Evolutionary conservation across 2,888 invertebrate genomes (phyloP), one percentile per base, ranked within the genome.

Genomic region (Drosophila prolongata): DNA sequence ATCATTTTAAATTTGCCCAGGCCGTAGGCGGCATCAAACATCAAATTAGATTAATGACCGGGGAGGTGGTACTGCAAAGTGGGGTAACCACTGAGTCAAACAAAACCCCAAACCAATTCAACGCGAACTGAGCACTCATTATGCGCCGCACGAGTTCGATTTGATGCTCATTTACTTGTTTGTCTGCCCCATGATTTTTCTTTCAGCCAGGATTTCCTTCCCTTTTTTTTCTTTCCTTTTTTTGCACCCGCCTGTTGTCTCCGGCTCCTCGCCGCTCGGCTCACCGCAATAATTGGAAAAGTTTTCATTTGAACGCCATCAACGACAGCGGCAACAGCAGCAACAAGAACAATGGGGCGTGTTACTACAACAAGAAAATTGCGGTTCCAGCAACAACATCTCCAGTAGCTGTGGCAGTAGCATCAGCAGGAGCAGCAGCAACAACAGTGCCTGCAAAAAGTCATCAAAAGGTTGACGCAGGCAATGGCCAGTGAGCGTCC

Each of bases 241-340:
- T 58, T 52, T 57, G 16, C 38, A 5, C 47, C 42, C 72, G 50
- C 38, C 38, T 38, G 50, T 37, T 55, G 35, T 55, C 38, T 71
- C 65, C 56, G 49, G 19, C 66, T 50, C 50, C 72, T 68, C 46
- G 55, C 40, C 43, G 52, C 50, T 69, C 40, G 79, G 77, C 72
- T 77, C 77, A 80, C 90, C 89, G 85, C 89, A 90, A 90, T 90
- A 90, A 90, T 90, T 90, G 90, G 90, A 90, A 90, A 89, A 89
- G 90, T 89, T 89, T 89, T 90, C 89, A 90, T 90, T 89, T 89
- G 89, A 89, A 75, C 85, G 86, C 84, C 83, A 84, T 84, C 89
- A 89, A 85, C 84, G 87, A 89, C 87, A 87, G 75, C 72, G 54
- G 53, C 74, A 58, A 40, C 65, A 42, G 35, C 64, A 75, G 60